Percentiles rank a stretch among this genome's conserved stretches.
Conservation (phyloP, 2,888 invertebrate genomes). For the Macropis europaea region DNA sequence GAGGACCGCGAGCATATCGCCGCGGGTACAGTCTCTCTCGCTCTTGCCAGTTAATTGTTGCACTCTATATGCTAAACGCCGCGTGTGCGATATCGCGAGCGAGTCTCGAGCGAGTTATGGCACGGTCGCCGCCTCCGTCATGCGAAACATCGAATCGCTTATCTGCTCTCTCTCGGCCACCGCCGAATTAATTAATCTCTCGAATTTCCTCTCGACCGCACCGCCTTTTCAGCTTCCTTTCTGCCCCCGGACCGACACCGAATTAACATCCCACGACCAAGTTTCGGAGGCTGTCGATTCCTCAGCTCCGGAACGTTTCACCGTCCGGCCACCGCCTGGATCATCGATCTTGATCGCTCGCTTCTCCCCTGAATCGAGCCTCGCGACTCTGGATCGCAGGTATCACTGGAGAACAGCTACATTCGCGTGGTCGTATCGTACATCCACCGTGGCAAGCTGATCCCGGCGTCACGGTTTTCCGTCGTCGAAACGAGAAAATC, state of each 20-base stretch:
- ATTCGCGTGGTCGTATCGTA: no score
- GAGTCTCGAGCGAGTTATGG: constrained; percentile 74
- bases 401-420: no score
- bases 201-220: constrained; percentile 27
- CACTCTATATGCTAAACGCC: constrained; percentile 79
- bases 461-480: no score
- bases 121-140: constrained; percentile 78
- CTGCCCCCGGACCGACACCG: neutral
- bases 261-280: constrained; percentile 43
- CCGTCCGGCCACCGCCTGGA: no score
- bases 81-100: constrained; percentile 76
- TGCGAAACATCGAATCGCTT: constrained; percentile 76
- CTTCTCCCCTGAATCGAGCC: no score
- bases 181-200: constrained; percentile 27
- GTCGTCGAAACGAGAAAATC: no score
- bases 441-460: no score
- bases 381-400: no score
- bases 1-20: constrained; percentile 59
- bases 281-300: no score
- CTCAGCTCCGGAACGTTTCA: no score
- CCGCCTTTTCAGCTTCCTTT: neutral
- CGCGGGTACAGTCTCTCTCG: constrained; percentile 55
- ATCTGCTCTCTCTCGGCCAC: constrained; percentile 55
- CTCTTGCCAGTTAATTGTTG: constrained; percentile 73
- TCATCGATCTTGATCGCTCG: no score